These are phyloP conservation scores for Osmoderma eremita DNA, from an alignment of 2,888 invertebrate species.

Conservation along the genomic window DNA sequence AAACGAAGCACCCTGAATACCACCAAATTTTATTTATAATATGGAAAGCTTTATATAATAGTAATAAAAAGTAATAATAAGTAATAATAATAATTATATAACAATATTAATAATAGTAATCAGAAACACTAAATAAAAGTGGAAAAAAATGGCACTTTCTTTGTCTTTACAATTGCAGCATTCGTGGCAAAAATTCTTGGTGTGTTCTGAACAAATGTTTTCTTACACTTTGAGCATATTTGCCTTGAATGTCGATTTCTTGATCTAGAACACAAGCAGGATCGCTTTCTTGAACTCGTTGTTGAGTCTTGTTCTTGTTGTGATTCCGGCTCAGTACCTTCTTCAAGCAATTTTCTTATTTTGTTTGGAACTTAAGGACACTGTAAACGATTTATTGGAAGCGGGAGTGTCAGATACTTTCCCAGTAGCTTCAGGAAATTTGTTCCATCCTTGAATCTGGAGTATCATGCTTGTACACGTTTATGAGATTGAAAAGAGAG, in stretches of 20 bases:
- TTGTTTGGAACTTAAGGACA: neutral
- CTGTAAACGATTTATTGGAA: slow-evolving; percentile 1
- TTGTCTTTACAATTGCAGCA: too few species aligned
- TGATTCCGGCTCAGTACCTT: neutral
- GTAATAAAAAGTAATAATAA: too few species aligned
- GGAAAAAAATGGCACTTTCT: too few species aligned
- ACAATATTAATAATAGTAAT: too few species aligned
- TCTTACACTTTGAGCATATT: slow-evolving; percentile 18
- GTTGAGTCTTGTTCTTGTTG: neutral
- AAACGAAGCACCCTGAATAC: too few species aligned
- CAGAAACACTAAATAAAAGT: too few species aligned
- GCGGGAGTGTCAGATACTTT: neutral
- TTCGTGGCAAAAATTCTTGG: too few species aligned
- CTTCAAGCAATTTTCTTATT: neutral
- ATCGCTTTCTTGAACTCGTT: slow-evolving; percentile 5
- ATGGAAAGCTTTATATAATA: too few species aligned
- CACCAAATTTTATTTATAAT: too few species aligned
- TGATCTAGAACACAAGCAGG: slow-evolving; percentile 4
- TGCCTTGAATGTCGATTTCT: slow-evolving; percentile 22
- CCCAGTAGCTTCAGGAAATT: slow-evolving; percentile 13
- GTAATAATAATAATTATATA: too few species aligned
- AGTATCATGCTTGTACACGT: neutral
- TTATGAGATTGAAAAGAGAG: neutral
- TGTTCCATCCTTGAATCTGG: neutral
- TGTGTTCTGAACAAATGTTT: too few species aligned